Percentiles rank a stretch among this genome's conserved stretches.
These are phyloP conservation scores for Kryptolebias ocellatus DNA, from an alignment of 2,797 vertebrate species.

Conservation along the genomic window DNA sequence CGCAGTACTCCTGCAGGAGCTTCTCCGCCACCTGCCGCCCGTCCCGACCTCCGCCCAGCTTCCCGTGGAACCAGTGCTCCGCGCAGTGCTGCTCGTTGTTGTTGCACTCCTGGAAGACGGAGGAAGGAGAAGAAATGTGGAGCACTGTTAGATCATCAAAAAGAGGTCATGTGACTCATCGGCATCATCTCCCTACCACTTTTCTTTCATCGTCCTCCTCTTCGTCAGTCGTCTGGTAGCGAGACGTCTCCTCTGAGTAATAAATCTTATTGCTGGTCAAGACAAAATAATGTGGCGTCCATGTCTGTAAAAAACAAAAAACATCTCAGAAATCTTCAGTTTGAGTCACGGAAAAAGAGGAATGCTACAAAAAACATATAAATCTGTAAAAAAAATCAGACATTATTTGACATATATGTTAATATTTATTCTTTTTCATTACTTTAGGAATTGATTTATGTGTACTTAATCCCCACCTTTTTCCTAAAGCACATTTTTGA, in stretches of 20 bases:
- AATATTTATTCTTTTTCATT: too few relatives aligned
- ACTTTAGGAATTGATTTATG: too few relatives aligned
- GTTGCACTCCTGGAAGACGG: slow-evolving; percentile 83
- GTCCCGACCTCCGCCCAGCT: slow-evolving; percentile 91
- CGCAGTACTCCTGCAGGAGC: slow-evolving; percentile 93
- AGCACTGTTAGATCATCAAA: not conserved
- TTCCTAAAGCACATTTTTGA: too few relatives aligned
- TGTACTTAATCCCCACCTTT: too few relatives aligned
- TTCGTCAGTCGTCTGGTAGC: slow-evolving; percentile 87
- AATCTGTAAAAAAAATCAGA: too few relatives aligned
- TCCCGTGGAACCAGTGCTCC: slow-evolving; percentile 97
- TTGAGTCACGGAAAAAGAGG: not conserved
- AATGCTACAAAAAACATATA: not conserved
- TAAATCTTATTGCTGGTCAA: slow-evolving; percentile 96
- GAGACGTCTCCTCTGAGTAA: slow-evolving; percentile 94
- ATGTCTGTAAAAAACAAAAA: slow-evolving; percentile 82
- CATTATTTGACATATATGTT: too few relatives aligned
- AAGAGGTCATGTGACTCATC: not conserved
- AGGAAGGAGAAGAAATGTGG: not conserved
- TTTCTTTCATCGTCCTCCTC: slow-evolving; percentile 70
- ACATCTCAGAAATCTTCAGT: not conserved
- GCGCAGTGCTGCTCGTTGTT: slow-evolving; percentile 93
- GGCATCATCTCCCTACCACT: slow-evolving; percentile 40
- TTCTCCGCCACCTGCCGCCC: slow-evolving; percentile 94
- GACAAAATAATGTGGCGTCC: slow-evolving; percentile 97